A percentile compares a stretch with the other conserved stretches of the same genome.
These are phyloP conservation scores for Drosophila nigritarsus DNA, from an alignment of 2,888 invertebrate genomes.

Conservation along the genomic window DNA sequence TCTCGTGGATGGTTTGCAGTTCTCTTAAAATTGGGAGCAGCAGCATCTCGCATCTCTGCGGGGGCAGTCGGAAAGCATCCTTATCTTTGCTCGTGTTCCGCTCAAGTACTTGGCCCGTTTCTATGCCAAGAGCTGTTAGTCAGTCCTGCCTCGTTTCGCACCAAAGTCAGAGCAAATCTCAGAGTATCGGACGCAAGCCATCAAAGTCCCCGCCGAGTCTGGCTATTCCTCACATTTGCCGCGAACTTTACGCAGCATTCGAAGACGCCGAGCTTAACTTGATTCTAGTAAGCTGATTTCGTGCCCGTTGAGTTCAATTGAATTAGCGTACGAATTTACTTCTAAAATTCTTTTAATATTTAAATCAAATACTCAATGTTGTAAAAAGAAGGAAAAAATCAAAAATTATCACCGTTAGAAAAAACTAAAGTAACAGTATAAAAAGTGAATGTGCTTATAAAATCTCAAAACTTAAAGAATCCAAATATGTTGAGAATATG, in stretches of 20 bases:
- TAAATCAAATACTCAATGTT: not conserved
- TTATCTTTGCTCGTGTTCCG: conserved; percentile 37
- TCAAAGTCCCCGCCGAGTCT: conserved; percentile 22
- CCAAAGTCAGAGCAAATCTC: conserved; percentile 57
- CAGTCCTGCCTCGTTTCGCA: conserved; percentile 67
- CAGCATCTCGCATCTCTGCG: conserved; percentile 46
- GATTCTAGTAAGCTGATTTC: conserved; percentile 7
- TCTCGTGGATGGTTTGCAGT: not conserved
- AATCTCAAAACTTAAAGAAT: conserved; percentile 8
- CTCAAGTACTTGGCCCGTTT: conserved; percentile 50
- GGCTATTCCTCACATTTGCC: conserved; percentile 7
- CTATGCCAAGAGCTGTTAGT: conserved; percentile 37
- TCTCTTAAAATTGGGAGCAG: conserved; percentile 52
- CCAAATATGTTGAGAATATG: not conserved
- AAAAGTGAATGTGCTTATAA: conserved; percentile 4
- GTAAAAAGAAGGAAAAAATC: not conserved
- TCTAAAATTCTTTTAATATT: conserved; percentile 8
- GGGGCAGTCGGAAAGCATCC: conserved; percentile 40
- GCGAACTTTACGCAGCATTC: conserved; percentile 36
- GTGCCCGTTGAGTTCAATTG: conserved; percentile 15
- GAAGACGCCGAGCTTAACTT: conserved; percentile 15
- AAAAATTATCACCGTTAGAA: not conserved
- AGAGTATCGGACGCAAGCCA: conserved; percentile 39
- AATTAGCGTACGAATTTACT: conserved; percentile 19
- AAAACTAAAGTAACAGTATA: not conserved